Conservation (phyloP, 1,140 invertebrate genomes). For the Aphaenogaster rudis region DNA sequence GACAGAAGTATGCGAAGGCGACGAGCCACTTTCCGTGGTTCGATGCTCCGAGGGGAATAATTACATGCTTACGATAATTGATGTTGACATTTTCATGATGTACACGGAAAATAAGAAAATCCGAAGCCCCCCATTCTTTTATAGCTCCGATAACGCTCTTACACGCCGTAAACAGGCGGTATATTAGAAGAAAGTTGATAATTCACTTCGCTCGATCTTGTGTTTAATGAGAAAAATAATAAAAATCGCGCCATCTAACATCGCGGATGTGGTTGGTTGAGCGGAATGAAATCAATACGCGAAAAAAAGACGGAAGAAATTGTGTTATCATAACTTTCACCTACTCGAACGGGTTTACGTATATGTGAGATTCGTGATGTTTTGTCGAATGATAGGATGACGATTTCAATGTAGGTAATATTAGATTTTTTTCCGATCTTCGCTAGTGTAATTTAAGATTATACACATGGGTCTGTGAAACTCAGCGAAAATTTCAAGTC, state of each 20-base stretch:
- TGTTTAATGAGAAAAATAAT: slow-evolving; percentile 6
- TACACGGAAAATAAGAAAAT: slow-evolving; percentile 1
- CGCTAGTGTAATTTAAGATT: neutral
- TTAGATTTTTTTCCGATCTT: neutral
- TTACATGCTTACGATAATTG: neutral
- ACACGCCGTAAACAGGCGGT: neutral
- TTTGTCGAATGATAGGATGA: neutral
- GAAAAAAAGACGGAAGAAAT: slow-evolving; percentile 48
- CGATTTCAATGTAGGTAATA: neutral
- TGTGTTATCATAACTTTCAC: slow-evolving; percentile 55
- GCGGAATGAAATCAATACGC: slow-evolving; percentile 42
- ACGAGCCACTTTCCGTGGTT: slow-evolving; percentile 6
- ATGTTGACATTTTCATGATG: slow-evolving; percentile 1
- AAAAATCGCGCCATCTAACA: neutral
- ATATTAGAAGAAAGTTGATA: slow-evolving; percentile 40
- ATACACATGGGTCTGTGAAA: neutral
- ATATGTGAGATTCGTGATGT: neutral
- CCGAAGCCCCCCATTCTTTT: neutral
- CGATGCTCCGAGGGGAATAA: neutral
- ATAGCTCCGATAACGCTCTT: slow-evolving; percentile 20
- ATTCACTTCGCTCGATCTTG: neutral
- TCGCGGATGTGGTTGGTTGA: slow-evolving; percentile 44
- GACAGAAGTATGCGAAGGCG: slow-evolving; percentile 22
- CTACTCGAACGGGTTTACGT: slow-evolving; percentile 7
- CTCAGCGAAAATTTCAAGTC: neutral